Conservation (phyloP, 2,797 vertebrate genomes). For the Onychomys torridus region DNA sequence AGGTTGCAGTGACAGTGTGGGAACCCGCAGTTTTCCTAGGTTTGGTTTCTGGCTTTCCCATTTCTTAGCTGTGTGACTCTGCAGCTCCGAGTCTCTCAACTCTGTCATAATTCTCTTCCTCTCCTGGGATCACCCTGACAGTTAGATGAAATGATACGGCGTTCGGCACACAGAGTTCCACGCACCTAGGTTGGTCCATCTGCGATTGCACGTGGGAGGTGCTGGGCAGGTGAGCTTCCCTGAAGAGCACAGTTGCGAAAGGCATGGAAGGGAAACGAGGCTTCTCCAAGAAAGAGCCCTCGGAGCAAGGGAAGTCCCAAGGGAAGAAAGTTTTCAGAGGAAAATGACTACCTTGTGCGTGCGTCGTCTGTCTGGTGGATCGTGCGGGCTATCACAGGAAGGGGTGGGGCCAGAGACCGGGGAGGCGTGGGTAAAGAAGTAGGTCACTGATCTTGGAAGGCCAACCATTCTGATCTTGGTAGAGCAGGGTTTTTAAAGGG, state of each 20-base stretch:
- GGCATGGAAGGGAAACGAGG: background rate
- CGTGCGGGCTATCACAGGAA: background rate
- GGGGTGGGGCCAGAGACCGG: background rate
- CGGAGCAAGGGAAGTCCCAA: background rate
- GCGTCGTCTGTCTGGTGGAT: background rate
- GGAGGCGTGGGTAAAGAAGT: constrained; percentile 12
- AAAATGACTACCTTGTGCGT: background rate
- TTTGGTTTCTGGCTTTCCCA: background rate
- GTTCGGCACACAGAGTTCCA: background rate
- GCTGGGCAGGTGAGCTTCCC: background rate
- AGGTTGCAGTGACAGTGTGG: background rate
- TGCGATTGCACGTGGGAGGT: background rate
- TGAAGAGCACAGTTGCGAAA: background rate
- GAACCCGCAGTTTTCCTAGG: background rate
- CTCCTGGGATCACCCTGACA: background rate
- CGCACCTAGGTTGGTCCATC: background rate
- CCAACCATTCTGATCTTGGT: background rate
- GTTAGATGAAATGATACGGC: background rate
- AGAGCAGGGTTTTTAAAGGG: constrained; percentile 7
- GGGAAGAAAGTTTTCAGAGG: constrained; percentile 57
- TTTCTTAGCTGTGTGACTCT: background rate
- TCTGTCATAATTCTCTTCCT: background rate
- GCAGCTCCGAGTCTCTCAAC: background rate
- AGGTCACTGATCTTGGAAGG: constrained; percentile 35
- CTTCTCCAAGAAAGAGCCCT: background rate